A percentile compares a stretch with the other conserved stretches of the same genome.
Evolutionary conservation across 2,888 invertebrate genomes (phyloP).

Genomic region (Hemistola chrysoprasaria): DNA sequence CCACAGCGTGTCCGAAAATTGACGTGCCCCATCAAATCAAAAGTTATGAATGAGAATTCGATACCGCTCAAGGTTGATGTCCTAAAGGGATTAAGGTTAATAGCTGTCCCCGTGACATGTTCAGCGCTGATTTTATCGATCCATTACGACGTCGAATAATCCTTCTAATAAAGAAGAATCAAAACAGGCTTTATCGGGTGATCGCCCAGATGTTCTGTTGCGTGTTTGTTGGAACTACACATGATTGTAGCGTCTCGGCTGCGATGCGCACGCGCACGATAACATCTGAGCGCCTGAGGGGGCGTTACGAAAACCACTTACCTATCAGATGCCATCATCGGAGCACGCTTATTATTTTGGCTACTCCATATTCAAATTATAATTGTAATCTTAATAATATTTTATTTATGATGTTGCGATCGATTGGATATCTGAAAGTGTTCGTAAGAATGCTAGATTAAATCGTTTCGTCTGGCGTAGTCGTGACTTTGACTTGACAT

Average conservation of each 20-base stretch:
- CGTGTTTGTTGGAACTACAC: constrained; percentile 53
- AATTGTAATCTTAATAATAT: constrained; percentile 44
- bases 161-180: constrained; percentile 48
- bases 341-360: constrained; percentile 69
- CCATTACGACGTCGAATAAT: constrained; percentile 50
- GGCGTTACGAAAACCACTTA: constrained; percentile 80
- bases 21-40: constrained; percentile 56
- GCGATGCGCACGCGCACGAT: constrained; percentile 68
- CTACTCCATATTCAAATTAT: constrained; percentile 66
- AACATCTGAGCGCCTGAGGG: constrained; percentile 63
- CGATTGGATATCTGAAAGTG: constrained; percentile 37
- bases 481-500: constrained; percentile 27
- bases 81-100: constrained; percentile 69
- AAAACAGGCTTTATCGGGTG: too few species aligned
- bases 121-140: constrained; percentile 46
- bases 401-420: constrained; percentile 45
- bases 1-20: constrained; percentile 17
- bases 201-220: constrained; percentile 58
- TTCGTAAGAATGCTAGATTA: constrained; percentile 36
- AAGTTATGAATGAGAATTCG: constrained; percentile 30
- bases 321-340: constrained; percentile 71
- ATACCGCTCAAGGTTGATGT: constrained; percentile 57
- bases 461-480: constrained; percentile 32
- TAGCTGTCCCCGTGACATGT: constrained; percentile 51
- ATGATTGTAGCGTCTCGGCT: constrained; percentile 42